phyloP scores from a whole-genome alignment of 2,113 vertebrate species.

The Chauna torquata region DNA sequence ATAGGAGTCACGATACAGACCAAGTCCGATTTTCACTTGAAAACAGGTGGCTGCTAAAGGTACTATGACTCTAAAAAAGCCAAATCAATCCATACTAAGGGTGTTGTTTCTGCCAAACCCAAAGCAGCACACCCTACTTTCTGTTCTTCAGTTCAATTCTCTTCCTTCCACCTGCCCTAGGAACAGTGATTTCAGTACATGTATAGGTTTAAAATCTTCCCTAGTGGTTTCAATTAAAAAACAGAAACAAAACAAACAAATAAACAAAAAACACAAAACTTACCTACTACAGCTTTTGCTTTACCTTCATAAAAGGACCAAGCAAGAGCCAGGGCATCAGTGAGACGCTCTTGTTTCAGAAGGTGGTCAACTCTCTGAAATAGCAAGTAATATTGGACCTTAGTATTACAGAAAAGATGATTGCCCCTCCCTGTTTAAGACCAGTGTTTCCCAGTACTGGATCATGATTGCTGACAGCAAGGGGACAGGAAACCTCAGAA shows the following conservation, averaged over 20 bases:
- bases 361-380: conserved; percentile 91
- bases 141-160: not conserved
- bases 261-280: conserved; percentile 37
- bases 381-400: not conserved
- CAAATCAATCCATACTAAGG: not conserved
- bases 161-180: not conserved
- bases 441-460: not conserved
- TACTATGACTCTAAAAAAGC: not conserved
- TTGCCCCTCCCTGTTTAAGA: not conserved
- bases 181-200: not conserved
- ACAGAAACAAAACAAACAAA: not conserved
- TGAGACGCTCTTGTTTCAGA: conserved; percentile 91
- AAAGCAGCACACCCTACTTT: not conserved
- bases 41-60: not conserved
- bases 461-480: not conserved
- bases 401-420: not conserved
- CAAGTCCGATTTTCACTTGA: not conserved
- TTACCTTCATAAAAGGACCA: conserved; percentile 98
- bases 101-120: not conserved
- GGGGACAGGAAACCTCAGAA: not conserved
- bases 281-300: conserved; percentile 95
- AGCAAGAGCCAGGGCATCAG: conserved; percentile 91
- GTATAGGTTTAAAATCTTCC: not conserved
- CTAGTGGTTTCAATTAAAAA: not conserved
- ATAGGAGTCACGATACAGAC: not conserved